phyloP scores from a whole-genome alignment of 2,888 invertebrate genomes.

The Thera obeliscata region DNA sequence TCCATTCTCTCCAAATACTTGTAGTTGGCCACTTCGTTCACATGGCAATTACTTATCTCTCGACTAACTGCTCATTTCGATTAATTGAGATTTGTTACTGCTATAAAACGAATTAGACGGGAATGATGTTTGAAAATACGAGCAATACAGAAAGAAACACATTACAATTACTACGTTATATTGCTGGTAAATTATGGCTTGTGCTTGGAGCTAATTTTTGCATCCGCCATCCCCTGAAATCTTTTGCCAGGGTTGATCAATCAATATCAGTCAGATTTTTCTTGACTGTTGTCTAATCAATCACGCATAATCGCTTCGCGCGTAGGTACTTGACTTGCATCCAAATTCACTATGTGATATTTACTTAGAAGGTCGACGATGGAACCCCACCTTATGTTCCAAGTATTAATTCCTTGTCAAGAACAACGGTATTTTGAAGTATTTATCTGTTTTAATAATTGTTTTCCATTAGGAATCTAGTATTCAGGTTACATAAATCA shows the following conservation, averaged over 20 bases:
- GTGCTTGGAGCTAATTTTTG: too few relatives aligned
- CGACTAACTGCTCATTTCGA: slow-evolving; percentile 20
- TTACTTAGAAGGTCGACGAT: neutral
- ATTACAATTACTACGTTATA: too few relatives aligned
- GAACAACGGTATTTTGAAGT: neutral
- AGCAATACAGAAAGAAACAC: neutral
- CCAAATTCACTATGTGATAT: slow-evolving; percentile 20
- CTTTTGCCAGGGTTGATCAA: neutral
- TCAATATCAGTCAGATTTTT: neutral
- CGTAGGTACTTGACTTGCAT: slow-evolving; percentile 33
- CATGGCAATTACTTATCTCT: slow-evolving; percentile 21
- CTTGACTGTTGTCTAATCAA: neutral
- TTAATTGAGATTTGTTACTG: slow-evolving; percentile 27
- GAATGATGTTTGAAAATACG: slow-evolving; percentile 5
- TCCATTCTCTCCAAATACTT: slow-evolving; percentile 2
- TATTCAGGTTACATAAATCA: slow-evolving; percentile 7
- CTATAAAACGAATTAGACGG: slow-evolving; percentile 19
- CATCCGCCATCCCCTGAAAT: too few relatives aligned
- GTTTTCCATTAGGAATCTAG: neutral
- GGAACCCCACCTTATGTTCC: neutral
- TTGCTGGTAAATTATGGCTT: too few relatives aligned
- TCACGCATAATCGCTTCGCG: slow-evolving; percentile 35
- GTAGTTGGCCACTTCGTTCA: slow-evolving; percentile 11
- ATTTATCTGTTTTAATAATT: neutral
- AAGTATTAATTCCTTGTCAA: neutral